These are phyloP conservation scores for Leptarthrus brevirostris DNA, from an alignment of 2,888 invertebrate genomes.

Conservation along the genomic window DNA sequence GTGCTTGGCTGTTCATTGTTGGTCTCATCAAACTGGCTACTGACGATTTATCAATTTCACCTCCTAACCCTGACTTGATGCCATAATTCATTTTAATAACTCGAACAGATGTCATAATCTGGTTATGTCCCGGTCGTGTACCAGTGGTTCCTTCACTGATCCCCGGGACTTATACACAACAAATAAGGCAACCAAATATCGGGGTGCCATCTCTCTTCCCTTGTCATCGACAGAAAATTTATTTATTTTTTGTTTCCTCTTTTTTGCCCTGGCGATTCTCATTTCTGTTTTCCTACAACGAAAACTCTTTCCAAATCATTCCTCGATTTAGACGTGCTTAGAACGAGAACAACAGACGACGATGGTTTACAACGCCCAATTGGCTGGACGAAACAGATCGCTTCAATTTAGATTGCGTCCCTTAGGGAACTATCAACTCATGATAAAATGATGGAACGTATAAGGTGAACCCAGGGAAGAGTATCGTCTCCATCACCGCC, in stretches of 20 bases:
- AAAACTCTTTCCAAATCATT: too few species aligned
- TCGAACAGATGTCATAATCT: constrained; percentile 51
- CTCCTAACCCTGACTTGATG: constrained; percentile 11
- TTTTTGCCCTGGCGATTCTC: neutral
- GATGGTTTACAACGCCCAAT: constrained; percentile 42
- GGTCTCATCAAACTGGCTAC: constrained; percentile 17
- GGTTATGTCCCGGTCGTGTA: constrained; percentile 45
- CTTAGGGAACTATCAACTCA: constrained; percentile 39
- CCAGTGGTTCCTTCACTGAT: neutral
- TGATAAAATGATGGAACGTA: constrained; percentile 25
- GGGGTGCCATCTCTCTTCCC: neutral
- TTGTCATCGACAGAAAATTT: constrained; percentile 45
- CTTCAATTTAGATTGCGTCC: constrained; percentile 21
- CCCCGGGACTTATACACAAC: constrained; percentile 27
- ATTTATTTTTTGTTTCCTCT: neutral
- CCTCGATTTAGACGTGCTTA: too few species aligned
- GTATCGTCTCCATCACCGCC: too few species aligned
- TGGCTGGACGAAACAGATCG: constrained; percentile 22
- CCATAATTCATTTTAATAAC: constrained; percentile 50
- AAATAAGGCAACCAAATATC: constrained; percentile 18
- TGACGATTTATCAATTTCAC: constrained; percentile 38
- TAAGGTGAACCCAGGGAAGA: neutral
- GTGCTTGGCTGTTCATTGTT: constrained; percentile 15
- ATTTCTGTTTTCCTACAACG: constrained; percentile 20
- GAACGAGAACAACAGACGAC: too few species aligned